phyloP scores from a whole-genome alignment of 2,797 vertebrate species.

The Sebastes oblongus region DNA sequence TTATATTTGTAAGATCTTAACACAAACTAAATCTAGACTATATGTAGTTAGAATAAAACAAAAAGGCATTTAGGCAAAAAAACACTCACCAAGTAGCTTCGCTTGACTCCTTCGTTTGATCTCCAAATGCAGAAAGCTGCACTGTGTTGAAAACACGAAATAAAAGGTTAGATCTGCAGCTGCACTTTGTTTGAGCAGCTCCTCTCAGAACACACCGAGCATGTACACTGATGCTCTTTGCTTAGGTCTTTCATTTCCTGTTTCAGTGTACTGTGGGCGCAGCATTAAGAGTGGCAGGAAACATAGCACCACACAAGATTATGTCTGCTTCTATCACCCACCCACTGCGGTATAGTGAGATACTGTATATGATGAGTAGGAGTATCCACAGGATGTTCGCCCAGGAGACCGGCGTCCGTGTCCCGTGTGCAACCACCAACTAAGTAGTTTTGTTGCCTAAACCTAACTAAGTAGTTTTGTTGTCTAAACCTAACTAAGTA shows the following conservation, averaged over 20 bases:
- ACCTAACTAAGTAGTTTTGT: too few species aligned
- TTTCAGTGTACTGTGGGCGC: constrained; percentile 11
- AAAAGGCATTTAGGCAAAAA: background rate
- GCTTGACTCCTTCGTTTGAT: background rate
- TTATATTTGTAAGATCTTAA: background rate
- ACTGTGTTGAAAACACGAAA: background rate
- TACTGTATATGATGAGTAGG: background rate
- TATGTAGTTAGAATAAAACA: background rate
- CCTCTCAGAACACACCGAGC: background rate
- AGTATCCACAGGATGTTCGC: too few species aligned
- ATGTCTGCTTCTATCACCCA: background rate
- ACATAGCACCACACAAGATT: background rate
- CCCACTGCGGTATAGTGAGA: background rate
- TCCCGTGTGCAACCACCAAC: too few species aligned
- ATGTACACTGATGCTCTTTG: background rate
- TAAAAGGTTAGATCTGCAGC: background rate
- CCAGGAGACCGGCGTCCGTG: too few species aligned
- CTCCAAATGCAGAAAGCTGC: background rate
- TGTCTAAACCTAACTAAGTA: too few species aligned
- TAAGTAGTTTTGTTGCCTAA: too few species aligned
- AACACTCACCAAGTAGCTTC: constrained; percentile 26
- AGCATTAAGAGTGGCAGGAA: constrained; percentile 7
- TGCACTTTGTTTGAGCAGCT: background rate
- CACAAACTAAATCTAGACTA: background rate
- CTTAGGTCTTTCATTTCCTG: constrained; percentile 37